phyloP scores from a whole-genome alignment of 2,888 invertebrate species.

The Pseudolycoriella hygida region DNA sequence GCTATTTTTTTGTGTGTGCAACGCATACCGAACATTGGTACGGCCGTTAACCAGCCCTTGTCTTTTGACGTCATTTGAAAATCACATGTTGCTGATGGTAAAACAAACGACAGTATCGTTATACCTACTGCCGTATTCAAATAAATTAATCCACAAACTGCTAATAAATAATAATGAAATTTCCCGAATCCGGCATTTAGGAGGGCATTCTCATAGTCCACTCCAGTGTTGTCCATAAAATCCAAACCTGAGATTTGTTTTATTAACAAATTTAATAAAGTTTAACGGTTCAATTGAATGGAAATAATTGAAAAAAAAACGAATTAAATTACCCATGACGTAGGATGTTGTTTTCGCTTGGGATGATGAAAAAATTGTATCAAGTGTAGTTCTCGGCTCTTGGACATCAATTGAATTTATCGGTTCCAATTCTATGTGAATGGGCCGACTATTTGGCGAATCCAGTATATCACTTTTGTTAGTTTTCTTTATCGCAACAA shows the following conservation, averaged over 20 bases:
- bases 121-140: conserved; percentile 68
- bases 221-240: conserved; percentile 21
- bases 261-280: too few species aligned
- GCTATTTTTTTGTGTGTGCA: conserved; percentile 6
- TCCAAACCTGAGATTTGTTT: conserved; percentile 17
- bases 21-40: conserved; percentile 55
- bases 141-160: conserved; percentile 63
- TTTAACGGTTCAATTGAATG: too few species aligned
- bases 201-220: conserved; percentile 23
- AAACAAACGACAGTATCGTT: conserved; percentile 62
- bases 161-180: conserved; percentile 59
- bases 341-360: conserved; percentile 5
- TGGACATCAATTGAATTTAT: conserved; percentile 9
- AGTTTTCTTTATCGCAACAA: background rate
- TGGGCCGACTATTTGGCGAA: conserved; percentile 7
- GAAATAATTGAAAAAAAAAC: background rate
- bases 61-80: conserved; percentile 60
- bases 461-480: conserved; percentile 7
- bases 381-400: conserved; percentile 6
- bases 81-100: conserved; percentile 70
- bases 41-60: conserved; percentile 60
- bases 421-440: conserved; percentile 6
- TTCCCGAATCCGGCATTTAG: conserved; percentile 52
- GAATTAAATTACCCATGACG: conserved; percentile 8
- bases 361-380: conserved; percentile 5